phyloP scores from a whole-genome alignment of 2,888 invertebrate species.

The Crioceris asparagi region DNA sequence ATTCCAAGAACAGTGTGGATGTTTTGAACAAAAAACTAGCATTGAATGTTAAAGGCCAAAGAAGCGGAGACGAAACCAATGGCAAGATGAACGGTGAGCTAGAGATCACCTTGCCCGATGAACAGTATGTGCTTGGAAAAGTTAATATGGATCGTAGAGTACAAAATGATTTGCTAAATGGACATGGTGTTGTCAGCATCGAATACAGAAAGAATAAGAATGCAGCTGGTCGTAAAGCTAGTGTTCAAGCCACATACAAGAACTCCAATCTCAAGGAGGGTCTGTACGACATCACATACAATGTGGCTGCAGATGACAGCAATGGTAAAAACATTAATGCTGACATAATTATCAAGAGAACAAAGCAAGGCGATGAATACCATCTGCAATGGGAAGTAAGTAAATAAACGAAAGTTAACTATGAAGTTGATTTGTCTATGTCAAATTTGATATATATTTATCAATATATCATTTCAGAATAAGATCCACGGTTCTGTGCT shows the following conservation, averaged over 20 bases:
- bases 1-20: slow-evolving; percentile 47
- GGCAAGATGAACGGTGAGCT: slow-evolving; percentile 39
- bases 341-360: slow-evolving; percentile 15
- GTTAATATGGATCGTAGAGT: slow-evolving; percentile 29
- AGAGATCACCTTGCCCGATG: slow-evolving; percentile 43
- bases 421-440: too few species aligned
- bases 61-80: slow-evolving; percentile 36
- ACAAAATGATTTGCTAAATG: slow-evolving; percentile 26
- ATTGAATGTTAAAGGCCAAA: slow-evolving; percentile 39
- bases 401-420: too few species aligned
- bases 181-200: slow-evolving; percentile 27
- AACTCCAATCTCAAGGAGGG: slow-evolving; percentile 37
- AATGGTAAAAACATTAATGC: slow-evolving; percentile 40
- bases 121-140: slow-evolving; percentile 38
- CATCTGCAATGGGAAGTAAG: too few species aligned
- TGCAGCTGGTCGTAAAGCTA: slow-evolving; percentile 37
- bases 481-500: slow-evolving; percentile 35
- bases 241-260: slow-evolving; percentile 31
- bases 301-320: slow-evolving; percentile 37
- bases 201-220: slow-evolving; percentile 38
- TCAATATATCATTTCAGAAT: slow-evolving; percentile 11
- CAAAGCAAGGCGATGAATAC: slow-evolving; percentile 16
- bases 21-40: slow-evolving; percentile 40
- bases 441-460: slow-evolving; percentile 6
- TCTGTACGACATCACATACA: slow-evolving; percentile 35